Conservation (phyloP, 2,113 vertebrate genomes). For the Miniopterus natalensis region DNA sequence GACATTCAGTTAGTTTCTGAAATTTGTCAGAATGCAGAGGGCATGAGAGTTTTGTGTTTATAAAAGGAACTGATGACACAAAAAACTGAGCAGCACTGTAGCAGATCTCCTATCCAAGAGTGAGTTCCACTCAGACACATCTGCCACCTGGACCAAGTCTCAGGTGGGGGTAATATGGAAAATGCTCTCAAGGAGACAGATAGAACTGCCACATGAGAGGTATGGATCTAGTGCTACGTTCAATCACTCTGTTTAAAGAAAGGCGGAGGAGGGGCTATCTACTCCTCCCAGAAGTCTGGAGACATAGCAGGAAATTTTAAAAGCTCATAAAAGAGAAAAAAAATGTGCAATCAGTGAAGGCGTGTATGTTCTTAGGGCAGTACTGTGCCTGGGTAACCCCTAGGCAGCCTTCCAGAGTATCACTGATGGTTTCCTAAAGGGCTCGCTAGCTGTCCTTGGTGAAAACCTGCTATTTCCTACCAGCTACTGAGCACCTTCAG, state of each 20-base stretch:
- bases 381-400: not conserved
- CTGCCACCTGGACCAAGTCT: not conserved
- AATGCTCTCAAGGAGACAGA: constrained; percentile 10
- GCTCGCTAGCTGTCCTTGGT: not conserved
- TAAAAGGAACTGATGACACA: constrained; percentile 50
- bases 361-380: not conserved
- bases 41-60: not conserved
- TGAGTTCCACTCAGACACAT: not conserved
- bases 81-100: constrained; percentile 47
- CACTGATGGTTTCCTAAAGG: not conserved
- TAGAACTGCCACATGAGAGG: not conserved
- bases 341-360: not conserved
- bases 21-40: not conserved
- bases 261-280: not conserved
- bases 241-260: not conserved
- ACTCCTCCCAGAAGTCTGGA: not conserved
- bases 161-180: not conserved
- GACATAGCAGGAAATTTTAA: constrained; percentile 9
- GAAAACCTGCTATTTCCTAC: constrained; percentile 18
- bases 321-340: not conserved
- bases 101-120: not conserved
- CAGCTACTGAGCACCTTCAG: not conserved
- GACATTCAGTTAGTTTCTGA: not conserved
- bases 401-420: not conserved
- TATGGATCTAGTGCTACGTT: not conserved